These are phyloP conservation scores for Spodoptera picta DNA, from an alignment of 2,888 invertebrate genomes.

Conservation along the genomic window DNA sequence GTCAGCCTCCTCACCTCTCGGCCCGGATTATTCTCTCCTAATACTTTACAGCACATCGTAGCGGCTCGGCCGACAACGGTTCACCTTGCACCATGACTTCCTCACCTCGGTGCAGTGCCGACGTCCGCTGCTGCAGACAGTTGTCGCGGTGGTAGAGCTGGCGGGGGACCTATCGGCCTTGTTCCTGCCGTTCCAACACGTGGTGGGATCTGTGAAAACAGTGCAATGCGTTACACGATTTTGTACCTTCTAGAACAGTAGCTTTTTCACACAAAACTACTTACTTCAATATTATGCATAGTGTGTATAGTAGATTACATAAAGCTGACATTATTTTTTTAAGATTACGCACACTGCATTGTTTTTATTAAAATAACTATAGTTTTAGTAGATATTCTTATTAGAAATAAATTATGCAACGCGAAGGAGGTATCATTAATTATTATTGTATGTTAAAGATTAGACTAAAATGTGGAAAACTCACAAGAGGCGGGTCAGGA, in stretches of 20 bases:
- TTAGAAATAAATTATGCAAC: too few species aligned
- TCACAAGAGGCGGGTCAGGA: constrained; percentile 73
- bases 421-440: too few species aligned
- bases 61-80: constrained; percentile 8
- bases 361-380: too few species aligned
- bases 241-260: too few species aligned
- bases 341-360: too few species aligned
- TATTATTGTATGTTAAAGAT: too few species aligned
- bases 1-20: constrained; percentile 33
- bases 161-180: constrained; percentile 72
- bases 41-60: constrained; percentile 32
- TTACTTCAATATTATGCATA: too few species aligned
- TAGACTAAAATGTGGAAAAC: constrained; percentile 18
- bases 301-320: too few species aligned
- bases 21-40: constrained; percentile 32
- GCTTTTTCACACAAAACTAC: too few species aligned
- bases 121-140: constrained; percentile 84
- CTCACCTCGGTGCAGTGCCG: constrained; percentile 75
- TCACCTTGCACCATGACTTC: constrained; percentile 28
- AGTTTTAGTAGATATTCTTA: too few species aligned
- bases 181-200: constrained; percentile 60
- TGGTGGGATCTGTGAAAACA: constrained; percentile 73
- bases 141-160: constrained; percentile 89
- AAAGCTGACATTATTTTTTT: too few species aligned
- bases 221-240: not conserved